Conservation (phyloP, 2,113 vertebrate genomes). For the Pimephales promelas region DNA sequence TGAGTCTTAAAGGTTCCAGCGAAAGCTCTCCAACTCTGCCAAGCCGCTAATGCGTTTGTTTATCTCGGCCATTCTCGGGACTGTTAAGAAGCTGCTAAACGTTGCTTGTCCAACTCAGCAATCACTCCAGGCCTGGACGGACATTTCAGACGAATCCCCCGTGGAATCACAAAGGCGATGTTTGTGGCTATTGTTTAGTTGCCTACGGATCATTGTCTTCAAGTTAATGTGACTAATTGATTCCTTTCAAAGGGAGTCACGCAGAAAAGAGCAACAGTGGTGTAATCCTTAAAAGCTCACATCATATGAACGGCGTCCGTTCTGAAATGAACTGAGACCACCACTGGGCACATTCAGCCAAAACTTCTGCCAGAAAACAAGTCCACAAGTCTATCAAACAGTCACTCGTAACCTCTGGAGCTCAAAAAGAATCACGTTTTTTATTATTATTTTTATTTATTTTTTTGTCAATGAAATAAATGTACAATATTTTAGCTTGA, state of each 20-base stretch:
- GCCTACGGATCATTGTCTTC: slow-evolving; percentile 36
- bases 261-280: not conserved
- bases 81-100: slow-evolving; percentile 19
- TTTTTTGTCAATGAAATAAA: no score
- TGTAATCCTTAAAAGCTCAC: slow-evolving; percentile 30
- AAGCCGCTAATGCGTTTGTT: slow-evolving; percentile 46
- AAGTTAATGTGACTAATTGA: slow-evolving; percentile 47
- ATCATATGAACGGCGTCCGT: slow-evolving; percentile 7
- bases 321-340: slow-evolving; percentile 31
- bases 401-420: no score
- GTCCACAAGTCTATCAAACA: slow-evolving; percentile 1
- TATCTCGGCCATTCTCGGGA: not conserved
- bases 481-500: no score
- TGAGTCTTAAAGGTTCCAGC: slow-evolving; percentile 57
- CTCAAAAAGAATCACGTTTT: no score
- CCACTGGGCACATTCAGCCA: not conserved
- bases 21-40: slow-evolving; percentile 34
- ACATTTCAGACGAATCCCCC: not conserved
- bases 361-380: not conserved
- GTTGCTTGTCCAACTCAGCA: not conserved
- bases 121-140: slow-evolving; percentile 13
- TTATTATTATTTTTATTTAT: no score
- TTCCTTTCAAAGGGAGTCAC: slow-evolving; percentile 18
- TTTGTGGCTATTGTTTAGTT: not conserved
- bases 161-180: not conserved